These are phyloP conservation scores for Agapetus fuscipes DNA, from an alignment of 2,888 invertebrate species.

Conservation along the genomic window DNA sequence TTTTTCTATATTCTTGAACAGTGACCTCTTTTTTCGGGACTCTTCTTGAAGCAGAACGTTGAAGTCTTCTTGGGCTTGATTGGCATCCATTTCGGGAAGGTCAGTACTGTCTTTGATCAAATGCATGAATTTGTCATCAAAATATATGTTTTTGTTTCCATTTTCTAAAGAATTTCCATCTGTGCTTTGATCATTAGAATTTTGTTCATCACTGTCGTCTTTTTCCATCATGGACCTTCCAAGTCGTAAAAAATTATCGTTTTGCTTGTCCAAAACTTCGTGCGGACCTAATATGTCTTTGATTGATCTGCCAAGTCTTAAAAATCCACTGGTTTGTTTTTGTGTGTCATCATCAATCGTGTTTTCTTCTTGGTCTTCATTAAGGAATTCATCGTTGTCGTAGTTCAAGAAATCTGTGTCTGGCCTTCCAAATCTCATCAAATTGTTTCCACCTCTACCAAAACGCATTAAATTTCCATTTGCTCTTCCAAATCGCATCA, in stretches of 20 bases:
- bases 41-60: slow-evolving; percentile 17
- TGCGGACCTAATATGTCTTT: slow-evolving; percentile 5
- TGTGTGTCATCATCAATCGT: slow-evolving; percentile 8
- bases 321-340: slow-evolving; percentile 2
- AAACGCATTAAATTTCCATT: slow-evolving; percentile 19
- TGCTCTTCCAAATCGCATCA: slow-evolving; percentile 17
- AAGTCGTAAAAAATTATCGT: slow-evolving; percentile 19
- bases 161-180: background rate
- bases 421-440: slow-evolving; percentile 18
- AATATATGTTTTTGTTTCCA: slow-evolving; percentile 8
- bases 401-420: slow-evolving; percentile 16
- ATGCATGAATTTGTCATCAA: slow-evolving; percentile 13
- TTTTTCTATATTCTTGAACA: too few species aligned
- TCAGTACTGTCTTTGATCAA: slow-evolving; percentile 10
- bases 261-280: slow-evolving; percentile 9
- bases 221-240: slow-evolving; percentile 13
- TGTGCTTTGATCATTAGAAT: slow-evolving; percentile 1
- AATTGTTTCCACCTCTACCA: slow-evolving; percentile 16
- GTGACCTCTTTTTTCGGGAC: slow-evolving; percentile 16
- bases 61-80: slow-evolving; percentile 8
- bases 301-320: slow-evolving; percentile 12
- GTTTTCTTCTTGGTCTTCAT: slow-evolving; percentile 4
- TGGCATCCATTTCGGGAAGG: slow-evolving; percentile 1
- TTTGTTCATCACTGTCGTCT: slow-evolving; percentile 8
- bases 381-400: slow-evolving; percentile 7